Base-by-base conservation (phyloP, 2,888 invertebrate species). In the Andrena camellia region DNA sequence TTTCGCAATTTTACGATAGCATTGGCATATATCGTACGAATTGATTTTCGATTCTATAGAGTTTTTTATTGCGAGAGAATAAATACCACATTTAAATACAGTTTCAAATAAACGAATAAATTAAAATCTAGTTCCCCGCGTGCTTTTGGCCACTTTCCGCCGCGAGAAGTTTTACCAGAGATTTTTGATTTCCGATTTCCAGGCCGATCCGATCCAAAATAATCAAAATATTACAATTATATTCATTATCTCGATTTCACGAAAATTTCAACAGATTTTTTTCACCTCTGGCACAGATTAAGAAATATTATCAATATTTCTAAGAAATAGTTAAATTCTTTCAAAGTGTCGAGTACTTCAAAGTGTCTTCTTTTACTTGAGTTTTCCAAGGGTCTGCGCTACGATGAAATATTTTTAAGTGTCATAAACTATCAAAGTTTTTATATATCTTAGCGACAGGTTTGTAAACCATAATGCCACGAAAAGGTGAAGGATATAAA, bases 71-170 rank as follows among this genome's bases (percentile, higher is more conserved):
- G 4, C 7, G n/a, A 10, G 6, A 42, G 13, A 67, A 48, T 10
- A 59, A 59, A 74, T n/a, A 67, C 5, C 20, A n/a, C 13, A 2
- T 33, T 74, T n/a, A 33, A 50, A 59, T 74, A 31, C 23, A 31
- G 6, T 31, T 31, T 33, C 23, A 4, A 33, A 1, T 23, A 1
- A 23, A 3, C 29, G 7, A 13, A 23, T 5, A 31, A 50, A 69
- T 69, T 48, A 10, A 60, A 60, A 52, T 20, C 13, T 1, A 20
- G 5, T 48, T 50, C 23, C 29, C 5, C 0, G 35, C n/a, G 2
- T 20, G 20, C 31, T 42, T 48, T 48, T 13, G n/a, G 60, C 7
- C 10, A 48, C n/a, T 60, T 59, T 29, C 4, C 17, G 5, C 0
- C 6, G 8, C 17, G 42, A 6, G 13, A n/a, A 42, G 26, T n/a